Base-by-base conservation (phyloP, 2,888 invertebrate species). In the Callinectes sapidus region DNA sequence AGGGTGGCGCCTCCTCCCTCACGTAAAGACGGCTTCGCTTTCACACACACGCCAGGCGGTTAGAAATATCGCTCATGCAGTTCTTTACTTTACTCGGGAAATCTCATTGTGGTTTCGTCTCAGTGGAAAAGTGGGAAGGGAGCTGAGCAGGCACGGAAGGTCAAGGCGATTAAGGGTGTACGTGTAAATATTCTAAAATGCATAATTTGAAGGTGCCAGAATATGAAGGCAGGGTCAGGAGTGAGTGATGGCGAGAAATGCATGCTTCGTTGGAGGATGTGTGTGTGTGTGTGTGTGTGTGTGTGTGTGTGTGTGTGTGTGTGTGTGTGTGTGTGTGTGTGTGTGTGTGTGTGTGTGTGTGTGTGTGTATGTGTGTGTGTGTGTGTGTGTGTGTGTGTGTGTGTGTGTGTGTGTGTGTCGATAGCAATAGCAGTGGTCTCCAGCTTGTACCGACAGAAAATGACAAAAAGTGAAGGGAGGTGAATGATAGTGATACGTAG, bases 231-330 rank as follows among this genome's bases (percentile, higher is more conserved):
- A 28, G 28, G n/a, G 61, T 61, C 61, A 61, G 1, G 61, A 61
- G 61, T 18, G 61, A 61, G 61, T 61, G 28, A 71, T 71, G 28
- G 23, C 71, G n/a, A n/a, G n/a, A 71, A n/a, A 23, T 28, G 3
- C 71, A 48, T 48, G 48, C 48, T 48, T 48, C 48, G 48, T 10
- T 71, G n/a, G 2, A 28, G 23, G 5, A 6, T 71, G 71, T 28
- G 81, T 35, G 32, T 32, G 32, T 81, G 81, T 81, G 77, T 81
- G 35, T 81, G 35, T 81, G 32, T 32, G 35, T 81, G 32, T 81
- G 81, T 81, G 35, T 81, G 81, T 71, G 71, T 71, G 71, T 71
- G 71, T 71, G 71, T 71, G 71, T 71, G 71, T 71, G 66, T 71
- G 66, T 71, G 66, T 71, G 66, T 71, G 66, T 71, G 66, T 71